Percentiles rank a stretch among this genome's conserved stretches.
phyloP scores from a whole-genome alignment of 1,140 invertebrate species.

The Euglossa dilemma region DNA sequence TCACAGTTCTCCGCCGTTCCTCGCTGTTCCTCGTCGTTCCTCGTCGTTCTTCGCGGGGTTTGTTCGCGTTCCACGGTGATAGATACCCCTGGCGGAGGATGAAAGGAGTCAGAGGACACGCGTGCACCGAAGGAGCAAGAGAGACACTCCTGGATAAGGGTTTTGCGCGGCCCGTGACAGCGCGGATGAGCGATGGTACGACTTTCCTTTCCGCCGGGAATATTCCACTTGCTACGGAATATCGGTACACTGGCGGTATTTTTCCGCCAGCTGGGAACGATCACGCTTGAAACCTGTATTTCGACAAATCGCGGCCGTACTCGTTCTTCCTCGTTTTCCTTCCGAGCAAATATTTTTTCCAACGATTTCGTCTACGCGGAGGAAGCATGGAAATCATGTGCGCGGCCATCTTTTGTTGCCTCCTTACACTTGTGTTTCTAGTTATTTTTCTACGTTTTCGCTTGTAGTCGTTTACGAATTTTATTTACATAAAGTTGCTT shows the following conservation, averaged over 20 bases:
- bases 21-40: background rate
- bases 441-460: no score
- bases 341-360: background rate
- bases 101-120: background rate
- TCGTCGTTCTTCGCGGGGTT: background rate
- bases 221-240: constrained; percentile 63
- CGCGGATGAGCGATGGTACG: constrained; percentile 64
- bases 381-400: background rate
- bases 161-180: constrained; percentile 54
- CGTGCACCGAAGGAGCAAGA: constrained; percentile 22
- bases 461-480: no score
- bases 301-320: constrained; percentile 54
- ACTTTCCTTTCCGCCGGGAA: constrained; percentile 62
- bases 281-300: constrained; percentile 51
- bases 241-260: constrained; percentile 65
- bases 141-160: constrained; percentile 58
- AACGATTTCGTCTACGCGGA: background rate
- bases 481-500: no score
- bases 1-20: background rate
- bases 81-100: constrained; percentile 22
- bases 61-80: background rate
- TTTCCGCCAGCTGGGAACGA: constrained; percentile 38
- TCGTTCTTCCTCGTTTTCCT: constrained; percentile 6
- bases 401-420: no score
- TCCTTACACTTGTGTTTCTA: no score